phyloP scores from a whole-genome alignment of 2,888 invertebrate species.

The Mamestra brassicae region DNA sequence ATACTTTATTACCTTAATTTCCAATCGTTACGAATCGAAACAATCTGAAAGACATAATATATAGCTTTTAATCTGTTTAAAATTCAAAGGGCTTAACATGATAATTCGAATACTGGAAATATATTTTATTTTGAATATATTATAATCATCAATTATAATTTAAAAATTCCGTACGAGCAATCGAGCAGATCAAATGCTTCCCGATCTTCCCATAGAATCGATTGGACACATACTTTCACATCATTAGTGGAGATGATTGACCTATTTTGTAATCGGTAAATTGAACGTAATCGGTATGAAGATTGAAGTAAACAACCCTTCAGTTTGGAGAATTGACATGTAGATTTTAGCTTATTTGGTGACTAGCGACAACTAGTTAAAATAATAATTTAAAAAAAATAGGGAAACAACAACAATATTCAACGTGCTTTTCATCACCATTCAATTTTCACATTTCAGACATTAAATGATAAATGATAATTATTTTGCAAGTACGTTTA shows the following conservation, averaged over 20 bases:
- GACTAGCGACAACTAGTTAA: too few species aligned
- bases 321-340: background rate
- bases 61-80: slow-evolving; percentile 35
- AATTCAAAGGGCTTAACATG: slow-evolving; percentile 46
- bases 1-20: slow-evolving; percentile 51
- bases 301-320: slow-evolving; percentile 18
- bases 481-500: too few species aligned
- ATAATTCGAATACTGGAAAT: slow-evolving; percentile 52
- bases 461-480: too few species aligned
- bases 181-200: slow-evolving; percentile 53
- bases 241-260: slow-evolving; percentile 58
- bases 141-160: slow-evolving; percentile 57
- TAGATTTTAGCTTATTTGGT: too few species aligned
- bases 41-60: slow-evolving; percentile 37
- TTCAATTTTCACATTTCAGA: too few species aligned
- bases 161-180: slow-evolving; percentile 51
- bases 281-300: slow-evolving; percentile 35
- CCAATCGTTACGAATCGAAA: slow-evolving; percentile 56
- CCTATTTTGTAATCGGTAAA: slow-evolving; percentile 55
- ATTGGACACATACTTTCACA: slow-evolving; percentile 59
- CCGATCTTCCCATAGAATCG: slow-evolving; percentile 57
- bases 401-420: too few species aligned
- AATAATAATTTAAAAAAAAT: too few species aligned
- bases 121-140: slow-evolving; percentile 59
- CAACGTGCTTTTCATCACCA: too few species aligned